Conservation (phyloP, 2,113 vertebrate genomes). For the Stigmatopora nigra region DNA sequence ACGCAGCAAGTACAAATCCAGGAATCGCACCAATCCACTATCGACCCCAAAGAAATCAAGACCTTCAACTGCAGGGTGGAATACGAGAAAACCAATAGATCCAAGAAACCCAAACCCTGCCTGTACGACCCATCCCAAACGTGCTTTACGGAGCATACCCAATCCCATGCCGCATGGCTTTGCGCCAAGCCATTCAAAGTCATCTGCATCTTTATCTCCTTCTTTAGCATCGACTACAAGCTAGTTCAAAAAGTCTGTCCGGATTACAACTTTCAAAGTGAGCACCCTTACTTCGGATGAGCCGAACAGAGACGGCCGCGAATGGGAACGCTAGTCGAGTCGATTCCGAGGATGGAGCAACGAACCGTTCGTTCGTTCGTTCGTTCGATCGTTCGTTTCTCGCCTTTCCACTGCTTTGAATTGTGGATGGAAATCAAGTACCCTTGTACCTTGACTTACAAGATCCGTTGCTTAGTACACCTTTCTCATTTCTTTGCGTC, state of each 20-base stretch:
- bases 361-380: slow-evolving; percentile 44
- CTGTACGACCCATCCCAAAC: slow-evolving; percentile 91
- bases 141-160: slow-evolving; percentile 94
- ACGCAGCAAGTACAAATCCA: slow-evolving; percentile 78
- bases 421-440: slow-evolving; percentile 57
- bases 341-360: slow-evolving; percentile 47
- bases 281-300: slow-evolving; percentile 90
- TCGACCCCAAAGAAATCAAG: slow-evolving; percentile 80
- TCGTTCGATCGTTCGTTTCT: slow-evolving; percentile 41
- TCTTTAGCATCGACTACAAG: slow-evolving; percentile 98
- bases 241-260: slow-evolving; percentile 98
- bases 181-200: slow-evolving; percentile 98
- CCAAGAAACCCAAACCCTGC: slow-evolving; percentile 90
- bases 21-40: slow-evolving; percentile 75
- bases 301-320: slow-evolving; percentile 10
- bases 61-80: slow-evolving; percentile 94
- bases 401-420: slow-evolving; percentile 56
- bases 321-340: slow-evolving; percentile 49
- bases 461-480: neutral
- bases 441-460: neutral
- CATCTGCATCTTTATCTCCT: slow-evolving; percentile 98
- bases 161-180: slow-evolving; percentile 93
- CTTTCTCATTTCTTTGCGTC: neutral
- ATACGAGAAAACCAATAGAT: slow-evolving; percentile 93
- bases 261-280: slow-evolving; percentile 98